Evolutionary conservation across 1,140 invertebrate genomes (phyloP).

Genomic region (Eubasilissa regina): DNA sequence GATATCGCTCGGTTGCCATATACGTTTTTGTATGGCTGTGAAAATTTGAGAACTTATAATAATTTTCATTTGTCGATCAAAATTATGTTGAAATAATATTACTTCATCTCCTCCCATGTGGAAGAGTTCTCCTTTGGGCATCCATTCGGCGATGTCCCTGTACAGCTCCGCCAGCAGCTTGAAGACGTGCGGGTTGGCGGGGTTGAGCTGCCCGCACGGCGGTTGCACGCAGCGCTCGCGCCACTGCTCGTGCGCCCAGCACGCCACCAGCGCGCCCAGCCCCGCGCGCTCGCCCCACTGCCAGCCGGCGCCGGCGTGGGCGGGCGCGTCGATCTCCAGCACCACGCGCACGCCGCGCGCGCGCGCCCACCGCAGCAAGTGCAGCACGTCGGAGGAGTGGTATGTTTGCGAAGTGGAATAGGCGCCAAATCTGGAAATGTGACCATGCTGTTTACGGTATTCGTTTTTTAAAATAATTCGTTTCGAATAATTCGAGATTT

Average conservation of each 20-base stretch:
- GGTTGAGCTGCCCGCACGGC: conserved; percentile 89
- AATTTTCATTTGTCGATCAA: no score
- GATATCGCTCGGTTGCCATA: no score
- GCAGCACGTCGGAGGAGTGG: conserved; percentile 78
- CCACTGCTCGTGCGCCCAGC: conserved; percentile 75
- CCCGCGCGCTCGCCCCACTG: conserved; percentile 78
- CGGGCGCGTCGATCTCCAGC: conserved; percentile 88
- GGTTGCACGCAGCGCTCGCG: conserved; percentile 84
- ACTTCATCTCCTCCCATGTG: conserved; percentile 93
- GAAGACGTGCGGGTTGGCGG: conserved; percentile 83
- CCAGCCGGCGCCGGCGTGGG: conserved; percentile 89
- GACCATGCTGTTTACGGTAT: no score
- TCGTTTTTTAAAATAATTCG: no score
- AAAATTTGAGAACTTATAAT: no score
- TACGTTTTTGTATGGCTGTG: no score
- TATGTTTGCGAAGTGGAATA: conserved; percentile 81
- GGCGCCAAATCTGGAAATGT: conserved; percentile 71
- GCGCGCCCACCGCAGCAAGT: conserved; percentile 81
- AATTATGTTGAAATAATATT: background rate
- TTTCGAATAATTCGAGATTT: no score
- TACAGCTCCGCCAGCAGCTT: conserved; percentile 80
- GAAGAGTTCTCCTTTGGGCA: conserved; percentile 75
- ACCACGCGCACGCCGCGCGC: conserved; percentile 83
- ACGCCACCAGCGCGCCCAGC: conserved; percentile 49
- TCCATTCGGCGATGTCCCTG: conserved; percentile 76